A percentile compares a stretch with the other conserved stretches of the same genome.
Evolutionary conservation across 2,888 invertebrate species (phyloP).

Genomic region (Catotricha subobsoleta): DNA sequence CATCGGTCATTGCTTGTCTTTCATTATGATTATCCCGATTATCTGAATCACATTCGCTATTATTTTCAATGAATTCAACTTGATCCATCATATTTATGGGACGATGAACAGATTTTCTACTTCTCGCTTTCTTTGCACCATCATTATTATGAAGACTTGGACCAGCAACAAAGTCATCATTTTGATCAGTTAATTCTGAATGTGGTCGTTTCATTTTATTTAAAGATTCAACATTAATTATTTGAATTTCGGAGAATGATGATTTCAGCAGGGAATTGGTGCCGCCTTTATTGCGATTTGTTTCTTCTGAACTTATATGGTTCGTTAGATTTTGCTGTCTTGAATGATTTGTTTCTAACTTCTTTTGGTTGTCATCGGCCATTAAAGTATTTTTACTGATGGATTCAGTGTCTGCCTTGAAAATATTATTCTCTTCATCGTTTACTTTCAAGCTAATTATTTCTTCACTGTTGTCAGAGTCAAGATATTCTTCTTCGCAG

Average conservation of each 20-base stretch:
- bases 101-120: not conserved
- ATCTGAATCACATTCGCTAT: not conserved
- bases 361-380: too few species aligned
- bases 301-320: too few species aligned
- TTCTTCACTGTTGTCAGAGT: not conserved
- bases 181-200: not conserved
- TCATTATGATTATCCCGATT: not conserved
- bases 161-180: slow-evolving; percentile 1
- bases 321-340: too few species aligned
- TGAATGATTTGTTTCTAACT: not conserved
- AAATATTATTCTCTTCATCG: not conserved
- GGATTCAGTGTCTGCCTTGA: not conserved
- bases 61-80: not conserved
- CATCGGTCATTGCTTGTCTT: not conserved
- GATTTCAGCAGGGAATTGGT: too few species aligned
- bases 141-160: not conserved
- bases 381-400: too few species aligned
- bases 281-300: too few species aligned
- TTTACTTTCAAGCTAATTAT: not conserved
- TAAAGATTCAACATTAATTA: too few species aligned
- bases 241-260: too few species aligned
- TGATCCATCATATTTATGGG: not conserved
- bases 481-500: not conserved
- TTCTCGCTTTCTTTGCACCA: not conserved
- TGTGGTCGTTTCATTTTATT: too few species aligned